A percentile compares a stretch with the other conserved stretches of the same genome.
These are phyloP conservation scores for Chloroclysta siterata DNA, from an alignment of 2,888 invertebrate genomes.

Conservation along the genomic window DNA sequence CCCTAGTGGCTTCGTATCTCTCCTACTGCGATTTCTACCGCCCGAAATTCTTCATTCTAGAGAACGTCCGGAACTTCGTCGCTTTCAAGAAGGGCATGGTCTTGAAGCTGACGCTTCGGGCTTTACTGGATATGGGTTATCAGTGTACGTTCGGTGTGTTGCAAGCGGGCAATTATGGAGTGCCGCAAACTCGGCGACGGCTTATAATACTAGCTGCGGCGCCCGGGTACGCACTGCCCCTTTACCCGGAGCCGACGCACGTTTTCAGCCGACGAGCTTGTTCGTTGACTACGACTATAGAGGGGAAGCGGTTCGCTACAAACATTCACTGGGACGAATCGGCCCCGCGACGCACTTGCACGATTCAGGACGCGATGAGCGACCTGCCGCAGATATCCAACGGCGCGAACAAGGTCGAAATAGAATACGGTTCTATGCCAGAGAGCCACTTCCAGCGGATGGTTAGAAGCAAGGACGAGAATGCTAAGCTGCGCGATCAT, in stretches of 20 bases:
- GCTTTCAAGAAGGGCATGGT: conserved; percentile 93
- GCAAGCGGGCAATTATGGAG: conserved; percentile 94
- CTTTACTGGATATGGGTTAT: conserved; percentile 93
- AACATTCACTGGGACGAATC: conserved; percentile 87
- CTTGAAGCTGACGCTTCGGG: conserved; percentile 90
- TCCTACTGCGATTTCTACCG: conserved; percentile 94
- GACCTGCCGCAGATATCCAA: conserved; percentile 91
- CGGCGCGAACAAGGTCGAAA: conserved; percentile 88
- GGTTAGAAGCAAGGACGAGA: conserved; percentile 86
- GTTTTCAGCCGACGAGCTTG: conserved; percentile 90
- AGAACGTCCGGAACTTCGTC: conserved; percentile 94
- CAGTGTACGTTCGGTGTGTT: conserved; percentile 94
- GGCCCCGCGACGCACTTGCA: conserved; percentile 91
- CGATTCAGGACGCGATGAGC: conserved; percentile 92
- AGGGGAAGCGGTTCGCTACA: conserved; percentile 77
- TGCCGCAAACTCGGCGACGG: conserved; percentile 92
- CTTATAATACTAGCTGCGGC: conserved; percentile 93
- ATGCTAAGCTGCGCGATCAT: conserved; percentile 88
- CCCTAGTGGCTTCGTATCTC: conserved; percentile 91
- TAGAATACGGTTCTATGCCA: conserved; percentile 89
- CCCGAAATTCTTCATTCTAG: conserved; percentile 92
- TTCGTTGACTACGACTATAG: conserved; percentile 78
- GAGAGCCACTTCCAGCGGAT: conserved; percentile 90
- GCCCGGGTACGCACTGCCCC: conserved; percentile 89
- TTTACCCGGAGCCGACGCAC: conserved; percentile 91